Base-by-base conservation (phyloP, 2,888 invertebrate genomes). In the Priocnemis perturbator region DNA sequence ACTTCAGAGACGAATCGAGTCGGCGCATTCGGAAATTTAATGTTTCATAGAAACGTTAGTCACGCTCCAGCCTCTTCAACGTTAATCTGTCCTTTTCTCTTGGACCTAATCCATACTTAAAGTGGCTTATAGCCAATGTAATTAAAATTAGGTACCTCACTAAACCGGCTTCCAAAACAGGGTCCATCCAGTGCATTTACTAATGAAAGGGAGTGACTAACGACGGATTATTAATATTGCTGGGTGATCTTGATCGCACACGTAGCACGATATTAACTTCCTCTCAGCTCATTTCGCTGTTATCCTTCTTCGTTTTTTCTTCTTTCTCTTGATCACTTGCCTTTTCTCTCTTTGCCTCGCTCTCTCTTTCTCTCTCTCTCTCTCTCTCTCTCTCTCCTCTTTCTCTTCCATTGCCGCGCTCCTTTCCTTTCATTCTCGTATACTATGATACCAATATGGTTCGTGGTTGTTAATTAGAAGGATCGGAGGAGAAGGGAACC, bases 161-260 rank as follows among this genome's bases (percentile, higher is more conserved):
- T 53, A 57, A 64, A 21, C 61, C 26, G 74, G 72, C 67, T 79
- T 74, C 79, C 79, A 78, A 78, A 78, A 77, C 73, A 71, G 74
- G 71, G 69, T 68, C 45, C 67, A 66, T 63, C 67, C 70, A 68
- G 58, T 69, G 59, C 77, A 64, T 64, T 75, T 75, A 67, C 75
- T 80, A 79, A 73, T 73, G 71, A 78, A 80, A 73, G 71, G 73
- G 73, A 79, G 73, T 80, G 75, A 75, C 78, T 76, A 79, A 79
- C 75, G 78, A 72, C 75, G 61, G 78, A 81, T 80, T 78, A 79
- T 79, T 79, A 79, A 79, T 81, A 81, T 80, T 69, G 69, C 67
- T 63, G 67, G 77, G 62, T 57, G 77, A 79, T 78, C 77, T 79
- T 69, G 78, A 78, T 78, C 74, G 77, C 67, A 72, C 64, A 65